A percentile compares a stretch with the other conserved stretches of the same genome.
Evolutionary conservation across 2,888 invertebrate genomes (phyloP).

Genomic region (Hydriomena furcata): DNA sequence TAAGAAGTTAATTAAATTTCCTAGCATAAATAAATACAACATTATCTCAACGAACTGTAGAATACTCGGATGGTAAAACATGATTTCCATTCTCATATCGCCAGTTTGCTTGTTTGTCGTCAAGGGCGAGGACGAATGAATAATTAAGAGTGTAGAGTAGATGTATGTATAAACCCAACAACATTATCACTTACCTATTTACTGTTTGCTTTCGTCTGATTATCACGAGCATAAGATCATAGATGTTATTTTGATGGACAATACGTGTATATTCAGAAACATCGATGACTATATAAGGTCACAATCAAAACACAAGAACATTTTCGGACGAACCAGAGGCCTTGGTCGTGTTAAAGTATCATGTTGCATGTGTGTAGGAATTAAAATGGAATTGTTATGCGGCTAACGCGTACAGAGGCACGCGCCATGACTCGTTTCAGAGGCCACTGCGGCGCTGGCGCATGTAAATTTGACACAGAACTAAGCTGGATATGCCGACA

Average conservation of each 20-base stretch:
- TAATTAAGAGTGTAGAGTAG: conserved; percentile 29
- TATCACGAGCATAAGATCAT: not conserved
- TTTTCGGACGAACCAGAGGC: conserved; percentile 3
- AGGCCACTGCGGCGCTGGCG: conserved; percentile 50
- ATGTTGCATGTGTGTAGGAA: conserved; percentile 44
- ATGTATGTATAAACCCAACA: conserved; percentile 9
- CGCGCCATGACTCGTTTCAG: conserved; percentile 59
- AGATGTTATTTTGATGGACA: too few species aligned
- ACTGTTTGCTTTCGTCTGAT: conserved; percentile 4
- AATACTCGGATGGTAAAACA: conserved; percentile 40
- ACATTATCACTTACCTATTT: not conserved
- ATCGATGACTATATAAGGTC: not conserved
- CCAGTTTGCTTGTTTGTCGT: conserved; percentile 45
- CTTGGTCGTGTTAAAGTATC: conserved; percentile 39
- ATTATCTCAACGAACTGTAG: conserved; percentile 22
- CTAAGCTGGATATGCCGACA: conserved; percentile 31
- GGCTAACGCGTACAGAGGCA: conserved; percentile 58
- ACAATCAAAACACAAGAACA: conserved; percentile 4
- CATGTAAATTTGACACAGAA: conserved; percentile 40
- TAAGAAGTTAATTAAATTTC: too few species aligned
- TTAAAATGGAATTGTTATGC: conserved; percentile 62
- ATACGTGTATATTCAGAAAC: too few species aligned
- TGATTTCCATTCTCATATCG: conserved; percentile 55
- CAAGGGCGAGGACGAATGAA: conserved; percentile 56
- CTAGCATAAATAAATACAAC: conserved; percentile 27